phyloP scores from a whole-genome alignment of 1,140 invertebrate species.

The Rhopalosiphum padi region DNA sequence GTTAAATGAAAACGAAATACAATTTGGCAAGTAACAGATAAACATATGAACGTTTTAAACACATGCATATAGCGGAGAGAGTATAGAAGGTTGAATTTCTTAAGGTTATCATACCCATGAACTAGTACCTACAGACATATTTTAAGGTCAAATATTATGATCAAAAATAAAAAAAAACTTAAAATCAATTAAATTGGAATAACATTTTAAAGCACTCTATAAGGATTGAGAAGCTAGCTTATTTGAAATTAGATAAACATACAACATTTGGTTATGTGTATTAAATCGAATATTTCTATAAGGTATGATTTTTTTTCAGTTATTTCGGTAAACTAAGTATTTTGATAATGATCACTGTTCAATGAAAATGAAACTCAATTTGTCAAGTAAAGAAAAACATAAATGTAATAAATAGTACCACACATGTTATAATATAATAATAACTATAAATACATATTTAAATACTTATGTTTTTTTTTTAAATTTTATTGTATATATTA shows the following conservation, averaged over 20 bases:
- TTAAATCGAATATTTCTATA: neutral
- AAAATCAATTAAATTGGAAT: neutral
- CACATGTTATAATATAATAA: too few species aligned
- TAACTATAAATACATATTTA: too few species aligned
- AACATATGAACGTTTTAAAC: neutral
- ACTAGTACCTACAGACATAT: neutral
- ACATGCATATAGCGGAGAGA: neutral
- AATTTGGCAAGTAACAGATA: neutral
- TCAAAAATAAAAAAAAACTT: neutral
- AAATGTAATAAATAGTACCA: neutral
- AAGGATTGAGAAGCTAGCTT: neutral
- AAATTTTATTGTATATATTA: too few species aligned
- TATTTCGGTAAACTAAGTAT: neutral
- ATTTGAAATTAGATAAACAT: neutral
- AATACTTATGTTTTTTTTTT: too few species aligned
- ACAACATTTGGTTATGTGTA: neutral
- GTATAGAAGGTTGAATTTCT: neutral
- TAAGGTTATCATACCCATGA: slow-evolving; percentile 7
- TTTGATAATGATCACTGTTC: neutral
- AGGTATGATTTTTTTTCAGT: neutral
- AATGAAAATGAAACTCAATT: neutral
- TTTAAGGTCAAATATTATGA: neutral
- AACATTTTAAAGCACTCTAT: neutral
- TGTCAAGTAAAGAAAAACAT: neutral
- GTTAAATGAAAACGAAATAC: neutral